These are phyloP conservation scores for Nephrotoma guestfalica DNA, from an alignment of 2,888 invertebrate species.

Conservation along the genomic window DNA sequence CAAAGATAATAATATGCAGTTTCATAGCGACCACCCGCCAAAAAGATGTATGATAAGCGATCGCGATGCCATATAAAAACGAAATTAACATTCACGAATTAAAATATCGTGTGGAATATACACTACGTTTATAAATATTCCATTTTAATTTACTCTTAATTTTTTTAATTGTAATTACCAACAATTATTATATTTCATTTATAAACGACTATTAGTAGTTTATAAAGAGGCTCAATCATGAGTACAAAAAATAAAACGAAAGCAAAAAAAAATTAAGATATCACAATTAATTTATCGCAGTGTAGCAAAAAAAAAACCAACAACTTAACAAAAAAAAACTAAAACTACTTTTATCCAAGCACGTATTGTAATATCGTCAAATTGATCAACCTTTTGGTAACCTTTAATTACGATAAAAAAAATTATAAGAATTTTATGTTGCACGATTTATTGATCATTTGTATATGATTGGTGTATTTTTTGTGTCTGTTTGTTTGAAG, in stretches of 20 bases:
- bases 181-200: background rate
- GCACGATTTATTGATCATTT: background rate
- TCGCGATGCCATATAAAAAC: background rate
- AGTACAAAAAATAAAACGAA: background rate
- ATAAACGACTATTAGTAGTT: background rate
- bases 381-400: conserved; percentile 3
- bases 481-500: background rate
- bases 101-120: background rate
- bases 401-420: conserved; percentile 1
- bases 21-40: background rate
- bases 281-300: background rate
- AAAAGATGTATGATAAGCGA: background rate
- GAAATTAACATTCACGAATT: background rate
- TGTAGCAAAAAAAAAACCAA: background rate
- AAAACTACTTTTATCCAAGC: background rate
- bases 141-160: background rate
- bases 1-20: too few species aligned
- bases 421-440: background rate
- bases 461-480: background rate
- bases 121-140: background rate
- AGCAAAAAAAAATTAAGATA: background rate
- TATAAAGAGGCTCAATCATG: background rate
- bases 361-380: background rate
- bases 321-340: background rate
- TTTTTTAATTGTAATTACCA: background rate